Evolutionary conservation across 2,113 vertebrate species (phyloP).

Genomic region (Nibea coibor): DNA sequence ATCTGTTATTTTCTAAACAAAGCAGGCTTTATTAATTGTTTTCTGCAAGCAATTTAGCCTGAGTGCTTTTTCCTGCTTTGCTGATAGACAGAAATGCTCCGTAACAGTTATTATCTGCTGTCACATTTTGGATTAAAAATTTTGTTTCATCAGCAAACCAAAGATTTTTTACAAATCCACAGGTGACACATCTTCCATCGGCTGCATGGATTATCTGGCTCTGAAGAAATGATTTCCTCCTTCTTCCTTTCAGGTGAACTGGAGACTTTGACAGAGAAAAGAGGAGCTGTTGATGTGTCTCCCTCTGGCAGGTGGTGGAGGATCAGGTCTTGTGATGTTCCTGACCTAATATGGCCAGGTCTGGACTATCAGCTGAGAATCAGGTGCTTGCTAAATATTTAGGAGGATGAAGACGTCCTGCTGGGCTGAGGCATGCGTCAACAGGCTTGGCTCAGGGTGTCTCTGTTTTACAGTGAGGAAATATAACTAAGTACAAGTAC

Average conservation of each 20-base stretch:
- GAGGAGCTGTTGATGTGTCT: slow-evolving; percentile 28
- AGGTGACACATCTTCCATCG: slow-evolving; percentile 50
- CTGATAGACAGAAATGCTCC: slow-evolving; percentile 14
- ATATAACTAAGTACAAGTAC: not conserved
- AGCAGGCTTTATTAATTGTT: slow-evolving; percentile 15
- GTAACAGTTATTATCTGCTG: slow-evolving; percentile 10
- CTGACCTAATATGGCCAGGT: slow-evolving; percentile 64
- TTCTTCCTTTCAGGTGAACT: slow-evolving; percentile 23
- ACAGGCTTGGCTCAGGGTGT: slow-evolving; percentile 24
- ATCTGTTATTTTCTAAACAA: not conserved
- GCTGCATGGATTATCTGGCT: slow-evolving; percentile 39
- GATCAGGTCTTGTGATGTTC: slow-evolving; percentile 68
- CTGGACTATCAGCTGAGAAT: slow-evolving; percentile 73
- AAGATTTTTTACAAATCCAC: slow-evolving; percentile 41
- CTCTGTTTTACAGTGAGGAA: not conserved
- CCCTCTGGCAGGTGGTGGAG: slow-evolving; percentile 44
- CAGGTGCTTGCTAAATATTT: slow-evolving; percentile 74
- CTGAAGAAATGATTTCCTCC: slow-evolving; percentile 14
- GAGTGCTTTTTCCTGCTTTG: not conserved
- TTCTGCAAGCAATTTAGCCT: slow-evolving; percentile 1
- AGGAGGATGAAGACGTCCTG: slow-evolving; percentile 64
- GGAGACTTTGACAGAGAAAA: slow-evolving; percentile 28
- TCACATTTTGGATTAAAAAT: slow-evolving; percentile 41
- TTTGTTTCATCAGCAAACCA: slow-evolving; percentile 54
- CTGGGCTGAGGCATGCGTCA: slow-evolving; percentile 53